phyloP scores from a whole-genome alignment of 2,113 vertebrate genomes.

The Ceratotherium simum region DNA sequence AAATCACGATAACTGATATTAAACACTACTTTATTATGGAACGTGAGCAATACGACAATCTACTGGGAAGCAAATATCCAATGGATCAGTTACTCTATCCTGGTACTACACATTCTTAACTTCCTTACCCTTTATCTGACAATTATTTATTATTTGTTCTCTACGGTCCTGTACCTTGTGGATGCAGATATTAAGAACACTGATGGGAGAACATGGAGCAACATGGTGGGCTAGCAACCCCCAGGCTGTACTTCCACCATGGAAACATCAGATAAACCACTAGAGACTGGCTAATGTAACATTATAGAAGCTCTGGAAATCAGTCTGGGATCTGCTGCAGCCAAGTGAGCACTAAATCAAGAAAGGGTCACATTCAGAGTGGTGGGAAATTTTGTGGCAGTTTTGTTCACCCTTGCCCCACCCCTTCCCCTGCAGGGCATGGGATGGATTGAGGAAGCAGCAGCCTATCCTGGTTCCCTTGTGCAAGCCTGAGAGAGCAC shows the following conservation, averaged over 20 bases:
- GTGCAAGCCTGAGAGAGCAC: neutral
- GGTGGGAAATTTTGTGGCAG: neutral
- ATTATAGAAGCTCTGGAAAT: neutral
- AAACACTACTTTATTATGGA: neutral
- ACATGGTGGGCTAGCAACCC: neutral
- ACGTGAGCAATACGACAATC: neutral
- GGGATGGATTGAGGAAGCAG: neutral
- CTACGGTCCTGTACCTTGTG: neutral
- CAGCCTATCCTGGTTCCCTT: neutral
- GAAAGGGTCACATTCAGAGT: neutral
- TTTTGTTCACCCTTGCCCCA: neutral
- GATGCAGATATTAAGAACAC: neutral
- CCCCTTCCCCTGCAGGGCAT: neutral
- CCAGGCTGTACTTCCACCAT: neutral
- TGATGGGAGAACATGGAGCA: neutral
- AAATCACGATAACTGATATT: neutral
- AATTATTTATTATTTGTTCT: neutral
- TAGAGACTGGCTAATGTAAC: neutral
- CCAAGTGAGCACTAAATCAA: neutral
- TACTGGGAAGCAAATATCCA: neutral
- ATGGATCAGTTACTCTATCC: neutral
- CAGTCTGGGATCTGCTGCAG: neutral
- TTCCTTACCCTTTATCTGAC: neutral
- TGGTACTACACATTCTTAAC: neutral
- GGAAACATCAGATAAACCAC: neutral